phyloP scores from a whole-genome alignment of 2,797 vertebrate species.

The Simalia tracyae region DNA sequence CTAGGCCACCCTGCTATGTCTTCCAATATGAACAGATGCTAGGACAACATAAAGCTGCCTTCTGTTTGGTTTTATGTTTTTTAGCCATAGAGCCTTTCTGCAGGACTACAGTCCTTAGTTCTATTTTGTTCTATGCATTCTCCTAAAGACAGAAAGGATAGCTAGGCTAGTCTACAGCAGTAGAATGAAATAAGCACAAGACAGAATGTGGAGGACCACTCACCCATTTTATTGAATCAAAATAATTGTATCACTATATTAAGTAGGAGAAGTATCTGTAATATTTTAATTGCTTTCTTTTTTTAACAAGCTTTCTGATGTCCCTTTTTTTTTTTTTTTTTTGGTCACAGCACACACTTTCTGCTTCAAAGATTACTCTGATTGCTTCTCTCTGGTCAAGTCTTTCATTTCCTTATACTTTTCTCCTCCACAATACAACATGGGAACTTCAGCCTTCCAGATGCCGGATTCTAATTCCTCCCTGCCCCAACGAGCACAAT shows the following conservation, averaged over 20 bases:
- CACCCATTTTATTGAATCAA: constrained; percentile 37
- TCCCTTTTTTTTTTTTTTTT: not conserved
- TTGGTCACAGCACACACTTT: not conserved
- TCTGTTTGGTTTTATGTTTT: constrained; percentile 51
- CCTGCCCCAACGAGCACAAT: not conserved
- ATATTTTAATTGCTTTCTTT: not conserved
- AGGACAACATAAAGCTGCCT: constrained; percentile 45
- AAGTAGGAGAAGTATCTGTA: not conserved
- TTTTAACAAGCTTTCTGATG: not conserved
- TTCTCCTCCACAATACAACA: not conserved
- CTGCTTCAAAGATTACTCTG: not conserved
- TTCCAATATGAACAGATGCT: constrained; percentile 47
- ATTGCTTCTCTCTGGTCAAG: not conserved
- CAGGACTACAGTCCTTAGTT: constrained; percentile 44
- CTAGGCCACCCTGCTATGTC: constrained; percentile 37
- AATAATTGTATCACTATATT: not conserved
- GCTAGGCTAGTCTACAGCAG: not conserved
- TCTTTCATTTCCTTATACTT: not conserved
- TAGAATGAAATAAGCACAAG: not conserved
- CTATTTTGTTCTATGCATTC: constrained; percentile 47
- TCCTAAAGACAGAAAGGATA: not conserved
- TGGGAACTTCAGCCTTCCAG: not conserved
- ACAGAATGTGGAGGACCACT: not conserved
- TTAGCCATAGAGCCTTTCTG: constrained; percentile 46
- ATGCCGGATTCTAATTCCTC: not conserved